Evolutionary conservation across 2,113 vertebrate species (phyloP).

Genomic region (Notarius lentiginosus): DNA sequence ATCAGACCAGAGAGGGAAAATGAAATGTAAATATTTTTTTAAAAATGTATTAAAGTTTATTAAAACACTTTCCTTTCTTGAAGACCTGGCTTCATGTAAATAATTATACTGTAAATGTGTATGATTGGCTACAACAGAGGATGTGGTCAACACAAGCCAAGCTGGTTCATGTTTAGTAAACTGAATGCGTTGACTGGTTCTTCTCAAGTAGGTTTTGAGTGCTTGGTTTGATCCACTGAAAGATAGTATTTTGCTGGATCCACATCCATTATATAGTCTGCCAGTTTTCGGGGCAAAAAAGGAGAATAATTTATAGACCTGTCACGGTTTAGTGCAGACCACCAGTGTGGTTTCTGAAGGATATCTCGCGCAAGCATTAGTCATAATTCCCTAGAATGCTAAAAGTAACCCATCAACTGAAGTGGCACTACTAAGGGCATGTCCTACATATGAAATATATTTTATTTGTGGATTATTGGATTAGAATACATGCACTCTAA

Average conservation of each 20-base stretch:
- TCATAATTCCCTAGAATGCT: neutral
- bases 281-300: neutral
- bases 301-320: neutral
- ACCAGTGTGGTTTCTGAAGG: conserved; percentile 7
- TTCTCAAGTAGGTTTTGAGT: neutral
- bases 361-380: neutral
- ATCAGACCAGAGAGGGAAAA: neutral
- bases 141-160: too few species aligned
- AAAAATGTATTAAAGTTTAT: neutral
- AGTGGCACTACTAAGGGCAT: neutral
- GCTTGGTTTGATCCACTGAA: neutral
- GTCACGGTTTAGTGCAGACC: neutral
- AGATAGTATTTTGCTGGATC: neutral
- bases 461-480: neutral
- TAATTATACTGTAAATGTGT: neutral
- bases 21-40: neutral
- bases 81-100: neutral
- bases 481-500: neutral
- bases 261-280: neutral
- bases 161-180: neutral
- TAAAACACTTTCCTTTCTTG: neutral
- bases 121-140: neutral
- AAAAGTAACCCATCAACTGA: neutral
- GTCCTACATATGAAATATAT: neutral
- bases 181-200: neutral